These are phyloP conservation scores for Mastacembelus armatus DNA, from an alignment of 2,797 vertebrate species.

Conservation along the genomic window DNA sequence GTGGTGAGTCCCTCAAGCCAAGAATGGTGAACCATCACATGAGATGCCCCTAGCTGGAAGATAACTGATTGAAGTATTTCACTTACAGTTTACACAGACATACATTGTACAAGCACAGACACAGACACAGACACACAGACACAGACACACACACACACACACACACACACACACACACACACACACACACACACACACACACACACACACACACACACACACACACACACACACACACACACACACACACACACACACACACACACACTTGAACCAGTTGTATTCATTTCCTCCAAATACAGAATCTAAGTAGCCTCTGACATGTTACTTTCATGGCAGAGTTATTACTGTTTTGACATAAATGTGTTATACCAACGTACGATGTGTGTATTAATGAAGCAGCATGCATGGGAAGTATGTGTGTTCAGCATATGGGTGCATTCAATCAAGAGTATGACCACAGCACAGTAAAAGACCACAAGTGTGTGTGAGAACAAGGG, in stretches of 20 bases:
- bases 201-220: neutral
- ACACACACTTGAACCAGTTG: neutral
- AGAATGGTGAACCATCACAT: slow-evolving; percentile 51
- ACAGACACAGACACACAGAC: no score
- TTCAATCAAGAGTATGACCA: slow-evolving; percentile 52
- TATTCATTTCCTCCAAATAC: slow-evolving; percentile 4
- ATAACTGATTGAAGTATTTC: slow-evolving; percentile 11
- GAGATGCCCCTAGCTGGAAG: slow-evolving; percentile 40
- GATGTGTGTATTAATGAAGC: slow-evolving; percentile 8
- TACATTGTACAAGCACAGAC: no score
- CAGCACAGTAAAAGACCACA: slow-evolving; percentile 48
- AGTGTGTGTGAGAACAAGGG: slow-evolving; percentile 76
- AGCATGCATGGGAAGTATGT: slow-evolving; percentile 57
- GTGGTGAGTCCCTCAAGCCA: slow-evolving; percentile 23
- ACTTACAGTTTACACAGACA: neutral
- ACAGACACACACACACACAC: no score
- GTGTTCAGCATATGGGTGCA: slow-evolving; percentile 40
- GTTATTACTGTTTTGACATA: neutral
- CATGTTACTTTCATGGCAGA: neutral
- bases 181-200: neutral
- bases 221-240: neutral
- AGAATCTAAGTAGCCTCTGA: neutral
- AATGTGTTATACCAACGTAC: neutral
- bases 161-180: no score
- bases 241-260: neutral